Conservation (phyloP, 2,888 invertebrate species). For the Andricus curvator region DNA sequence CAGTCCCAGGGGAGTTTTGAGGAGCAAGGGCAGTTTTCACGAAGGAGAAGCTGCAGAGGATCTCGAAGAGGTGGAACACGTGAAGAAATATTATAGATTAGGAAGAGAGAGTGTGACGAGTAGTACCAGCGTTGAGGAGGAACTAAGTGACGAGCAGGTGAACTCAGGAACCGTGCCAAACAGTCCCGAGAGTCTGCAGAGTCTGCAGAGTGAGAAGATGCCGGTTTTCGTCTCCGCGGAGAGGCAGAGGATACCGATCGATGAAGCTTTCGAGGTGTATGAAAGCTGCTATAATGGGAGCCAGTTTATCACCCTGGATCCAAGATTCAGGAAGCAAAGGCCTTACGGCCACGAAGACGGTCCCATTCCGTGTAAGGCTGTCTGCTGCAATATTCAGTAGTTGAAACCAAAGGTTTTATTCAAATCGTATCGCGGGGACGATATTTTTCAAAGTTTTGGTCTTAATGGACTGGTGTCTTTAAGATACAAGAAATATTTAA, state of each 20-base stretch:
- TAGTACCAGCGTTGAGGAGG: slow-evolving; percentile 62
- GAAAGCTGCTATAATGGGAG: slow-evolving; percentile 70
- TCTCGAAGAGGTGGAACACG: slow-evolving; percentile 63
- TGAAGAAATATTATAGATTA: slow-evolving; percentile 72
- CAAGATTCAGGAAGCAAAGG: slow-evolving; percentile 49
- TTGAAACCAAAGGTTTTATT: slow-evolving; percentile 41
- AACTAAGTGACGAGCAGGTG: slow-evolving; percentile 43
- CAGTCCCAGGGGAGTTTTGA: slow-evolving; percentile 61
- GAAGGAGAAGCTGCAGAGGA: slow-evolving; percentile 53
- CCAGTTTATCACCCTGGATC: slow-evolving; percentile 45
- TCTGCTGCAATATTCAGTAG: slow-evolving; percentile 75
- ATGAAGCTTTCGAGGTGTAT: slow-evolving; percentile 74
- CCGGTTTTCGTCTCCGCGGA: slow-evolving; percentile 61
- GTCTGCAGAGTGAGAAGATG: slow-evolving; percentile 64
- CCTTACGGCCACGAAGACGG: slow-evolving; percentile 55
- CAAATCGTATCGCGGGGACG: slow-evolving; percentile 16
- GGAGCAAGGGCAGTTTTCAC: slow-evolving; percentile 58
- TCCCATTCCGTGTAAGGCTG: slow-evolving; percentile 70
- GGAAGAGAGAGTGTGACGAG: slow-evolving; percentile 66
- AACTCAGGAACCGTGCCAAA: slow-evolving; percentile 59
- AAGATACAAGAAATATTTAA: neutral
- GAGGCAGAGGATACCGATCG: slow-evolving; percentile 63
- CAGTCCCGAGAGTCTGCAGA: slow-evolving; percentile 61
- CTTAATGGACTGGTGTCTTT: too few species aligned
- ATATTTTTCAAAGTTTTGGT: slow-evolving; percentile 13